These are phyloP conservation scores for Anhinga anhinga DNA, from an alignment of 2,113 vertebrate genomes.

Conservation along the genomic window DNA sequence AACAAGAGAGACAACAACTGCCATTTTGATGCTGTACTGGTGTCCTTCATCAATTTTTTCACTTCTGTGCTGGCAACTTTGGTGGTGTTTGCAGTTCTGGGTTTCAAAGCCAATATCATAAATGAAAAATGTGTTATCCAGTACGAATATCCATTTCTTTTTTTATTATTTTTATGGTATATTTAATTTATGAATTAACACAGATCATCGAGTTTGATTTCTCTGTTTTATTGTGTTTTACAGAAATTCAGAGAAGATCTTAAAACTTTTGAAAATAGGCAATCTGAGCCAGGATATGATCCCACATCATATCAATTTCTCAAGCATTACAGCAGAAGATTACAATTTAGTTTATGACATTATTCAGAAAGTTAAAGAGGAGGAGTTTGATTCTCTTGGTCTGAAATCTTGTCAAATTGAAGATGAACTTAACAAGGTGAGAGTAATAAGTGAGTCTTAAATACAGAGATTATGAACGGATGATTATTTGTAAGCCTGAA, in stretches of 20 bases:
- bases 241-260: conserved; percentile 88
- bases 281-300: conserved; percentile 82
- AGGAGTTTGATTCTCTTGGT: conserved; percentile 78
- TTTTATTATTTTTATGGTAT: neutral
- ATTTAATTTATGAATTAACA: neutral
- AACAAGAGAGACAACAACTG: conserved; percentile 99
- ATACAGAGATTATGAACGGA: neutral
- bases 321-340: conserved; percentile 80
- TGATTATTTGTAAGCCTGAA: neutral
- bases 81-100: conserved; percentile 97
- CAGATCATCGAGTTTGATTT: neutral
- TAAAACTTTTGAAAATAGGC: conserved; percentile 79
- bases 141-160: conserved; percentile 70
- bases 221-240: conserved; percentile 53
- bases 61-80: conserved; percentile 96
- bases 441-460: neutral
- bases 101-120: conserved; percentile 97
- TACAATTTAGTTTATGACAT: conserved; percentile 85
- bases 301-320: conserved; percentile 89
- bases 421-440: conserved; percentile 92
- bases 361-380: conserved; percentile 81
- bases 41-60: conserved; percentile 98
- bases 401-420: conserved; percentile 87
- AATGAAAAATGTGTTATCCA: conserved; percentile 86
- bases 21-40: conserved; percentile 96